phyloP scores from a whole-genome alignment of 2,888 invertebrate genomes.

The Ophraella communa region DNA sequence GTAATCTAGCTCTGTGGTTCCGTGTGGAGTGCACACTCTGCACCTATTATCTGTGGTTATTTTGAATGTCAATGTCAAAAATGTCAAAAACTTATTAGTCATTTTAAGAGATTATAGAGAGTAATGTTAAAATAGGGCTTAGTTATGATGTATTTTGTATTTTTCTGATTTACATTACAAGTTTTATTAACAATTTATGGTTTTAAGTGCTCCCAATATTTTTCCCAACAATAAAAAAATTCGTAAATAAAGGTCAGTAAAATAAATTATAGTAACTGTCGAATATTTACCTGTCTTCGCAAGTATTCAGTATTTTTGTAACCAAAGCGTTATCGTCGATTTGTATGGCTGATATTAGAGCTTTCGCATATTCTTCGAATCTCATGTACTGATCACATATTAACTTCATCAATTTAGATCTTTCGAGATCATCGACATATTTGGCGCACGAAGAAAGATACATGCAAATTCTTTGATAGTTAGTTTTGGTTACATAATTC shows the following conservation, averaged over 20 bases:
- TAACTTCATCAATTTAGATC: conserved; percentile 72
- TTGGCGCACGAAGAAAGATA: conserved; percentile 89
- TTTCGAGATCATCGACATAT: conserved; percentile 95
- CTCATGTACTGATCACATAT: conserved; percentile 85
- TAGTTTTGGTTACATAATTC: conserved; percentile 86
- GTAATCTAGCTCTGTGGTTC: too few relatives aligned
- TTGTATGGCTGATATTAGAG: conserved; percentile 90
- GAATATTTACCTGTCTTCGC: conserved; percentile 78
- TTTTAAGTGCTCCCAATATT: too few relatives aligned
- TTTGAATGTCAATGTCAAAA: too few relatives aligned
- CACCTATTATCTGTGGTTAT: too few relatives aligned
- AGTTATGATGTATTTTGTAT: too few relatives aligned
- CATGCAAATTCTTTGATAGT: conserved; percentile 90
- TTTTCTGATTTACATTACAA: too few relatives aligned
- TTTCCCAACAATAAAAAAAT: too few relatives aligned
- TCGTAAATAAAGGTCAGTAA: neutral
- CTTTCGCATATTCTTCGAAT: conserved; percentile 85
- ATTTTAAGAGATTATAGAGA: too few relatives aligned
- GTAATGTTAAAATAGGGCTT: too few relatives aligned
- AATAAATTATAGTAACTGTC: neutral
- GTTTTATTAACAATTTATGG: too few relatives aligned
- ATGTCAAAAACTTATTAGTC: too few relatives aligned
- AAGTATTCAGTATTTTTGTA: conserved; percentile 81
- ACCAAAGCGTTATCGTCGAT: conserved; percentile 82
- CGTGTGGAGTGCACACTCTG: too few relatives aligned